A percentile compares a stretch with the other conserved stretches of the same genome.
phyloP scores from a whole-genome alignment of 2,113 vertebrate species.

The Dasypus novemcinctus region DNA sequence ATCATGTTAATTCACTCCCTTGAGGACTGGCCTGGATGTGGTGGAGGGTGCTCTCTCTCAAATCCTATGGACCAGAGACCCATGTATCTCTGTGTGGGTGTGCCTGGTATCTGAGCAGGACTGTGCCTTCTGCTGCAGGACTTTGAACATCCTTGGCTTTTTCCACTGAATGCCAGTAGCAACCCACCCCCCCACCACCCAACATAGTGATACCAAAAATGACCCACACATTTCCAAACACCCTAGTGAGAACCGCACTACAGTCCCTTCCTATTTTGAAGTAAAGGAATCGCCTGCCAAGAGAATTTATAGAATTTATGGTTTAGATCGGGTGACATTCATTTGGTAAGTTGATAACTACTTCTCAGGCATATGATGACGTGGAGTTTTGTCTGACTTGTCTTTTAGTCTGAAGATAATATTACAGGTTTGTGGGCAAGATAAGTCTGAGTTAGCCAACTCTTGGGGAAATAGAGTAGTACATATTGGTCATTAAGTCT shows the following conservation, averaged over 20 bases:
- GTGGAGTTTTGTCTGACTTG: background rate
- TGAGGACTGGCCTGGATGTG: background rate
- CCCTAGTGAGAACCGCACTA: background rate
- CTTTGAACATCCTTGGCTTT: background rate
- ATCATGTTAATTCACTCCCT: background rate
- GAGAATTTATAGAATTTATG: background rate
- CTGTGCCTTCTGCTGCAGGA: background rate
- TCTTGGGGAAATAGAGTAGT: background rate
- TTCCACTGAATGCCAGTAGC: background rate
- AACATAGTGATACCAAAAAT: background rate
- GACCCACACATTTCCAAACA: background rate
- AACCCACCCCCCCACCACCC: no score
- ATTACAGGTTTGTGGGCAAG: background rate
- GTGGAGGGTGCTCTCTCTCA: background rate
- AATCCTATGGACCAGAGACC: background rate
- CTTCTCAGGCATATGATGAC: background rate
- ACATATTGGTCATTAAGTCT: background rate
- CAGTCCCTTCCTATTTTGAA: background rate
- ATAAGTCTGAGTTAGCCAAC: background rate
- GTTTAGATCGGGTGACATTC: background rate
- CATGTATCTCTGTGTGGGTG: background rate
- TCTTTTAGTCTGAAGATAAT: background rate
- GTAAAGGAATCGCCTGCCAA: slow-evolving; percentile 2
- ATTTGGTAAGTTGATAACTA: background rate
- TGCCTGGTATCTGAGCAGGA: background rate